These are phyloP conservation scores for Pteropus alecto DNA, from an alignment of 2,113 vertebrate genomes.

Conservation along the genomic window DNA sequence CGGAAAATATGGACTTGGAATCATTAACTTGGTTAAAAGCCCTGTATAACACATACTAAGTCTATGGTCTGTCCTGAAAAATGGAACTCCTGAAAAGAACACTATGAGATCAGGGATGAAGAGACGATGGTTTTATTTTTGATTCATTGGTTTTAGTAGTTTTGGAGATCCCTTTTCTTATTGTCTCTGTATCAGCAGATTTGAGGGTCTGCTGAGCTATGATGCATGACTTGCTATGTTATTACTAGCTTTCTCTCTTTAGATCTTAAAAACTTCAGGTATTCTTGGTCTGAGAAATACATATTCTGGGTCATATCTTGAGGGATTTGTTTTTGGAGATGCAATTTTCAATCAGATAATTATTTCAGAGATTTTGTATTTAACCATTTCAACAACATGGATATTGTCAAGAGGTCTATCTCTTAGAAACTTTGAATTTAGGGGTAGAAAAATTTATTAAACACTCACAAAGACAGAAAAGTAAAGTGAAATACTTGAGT, in stretches of 20 bases:
- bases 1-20: not conserved
- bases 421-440: constrained; percentile 12
- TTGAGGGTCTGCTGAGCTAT: not conserved
- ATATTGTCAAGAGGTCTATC: not conserved
- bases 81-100: not conserved
- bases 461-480: not conserved
- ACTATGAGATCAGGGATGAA: not conserved
- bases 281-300: not conserved
- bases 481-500: constrained; percentile 21
- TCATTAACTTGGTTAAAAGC: not conserved
- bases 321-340: not conserved
- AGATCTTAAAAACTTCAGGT: not conserved
- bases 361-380: constrained; percentile 13
- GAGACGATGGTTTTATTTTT: not conserved
- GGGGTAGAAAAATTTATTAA: not conserved
- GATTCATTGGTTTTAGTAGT: not conserved
- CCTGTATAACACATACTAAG: not conserved
- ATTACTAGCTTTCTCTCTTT: not conserved
- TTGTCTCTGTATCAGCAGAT: not conserved
- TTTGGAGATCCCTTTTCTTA: not conserved
- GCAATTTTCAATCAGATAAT: not conserved
- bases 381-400: not conserved
- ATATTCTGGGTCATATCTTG: not conserved
- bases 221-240: not conserved
- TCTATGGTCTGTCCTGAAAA: not conserved